Base-by-base conservation (phyloP, 2,113 vertebrate genomes). In the Toxotes jaculatrix region DNA sequence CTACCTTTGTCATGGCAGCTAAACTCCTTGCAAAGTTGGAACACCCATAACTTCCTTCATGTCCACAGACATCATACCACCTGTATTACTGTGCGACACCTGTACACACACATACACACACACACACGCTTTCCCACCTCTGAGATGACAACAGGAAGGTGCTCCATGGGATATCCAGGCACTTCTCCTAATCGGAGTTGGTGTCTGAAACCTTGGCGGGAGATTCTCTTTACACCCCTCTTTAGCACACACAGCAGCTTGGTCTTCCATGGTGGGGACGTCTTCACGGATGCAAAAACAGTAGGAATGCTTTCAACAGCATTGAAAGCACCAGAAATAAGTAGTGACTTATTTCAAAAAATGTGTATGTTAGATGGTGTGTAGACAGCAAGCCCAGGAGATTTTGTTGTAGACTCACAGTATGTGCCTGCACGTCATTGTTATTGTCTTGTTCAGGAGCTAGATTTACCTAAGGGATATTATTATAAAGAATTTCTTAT, bases 241-340 rank as follows among this genome's bases (percentile, higher is more conserved):
- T 95, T 96, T 9, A 93, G 78, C 77, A 96, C 49, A 5, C 91
- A 93, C 53, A 96, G 84, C 77, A 95, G 62, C 86, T 96, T 95
- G 65, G 88, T 92, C 88, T 81, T 96, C 92, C 92, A 95, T 55
- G 93, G 86, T 32, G 94, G 43, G 16, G 88, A 81, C 1, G 78
- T 88, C 93, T 95, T 93, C 78, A 73, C 78, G 81, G 91, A 77
- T 55, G 80, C 70, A 92, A 88, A 94, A 82, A 94, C 87, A 85
- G 88, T 80, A 4, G 90, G 90, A 91, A 94, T 79, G 93, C 94
- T 95, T 95, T 95, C 94, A 95, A 88, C 79, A 34, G 84, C 73
- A 92, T 78, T 85, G 94, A 95, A 95, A 95, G 95, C 90, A 90
- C 88, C 17, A 91, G 94, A 93, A 96, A 94, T 94, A 96, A 96